These are phyloP conservation scores for Rhabdomys pumilio DNA, from an alignment of 2,797 vertebrate genomes.

Conservation along the genomic window DNA sequence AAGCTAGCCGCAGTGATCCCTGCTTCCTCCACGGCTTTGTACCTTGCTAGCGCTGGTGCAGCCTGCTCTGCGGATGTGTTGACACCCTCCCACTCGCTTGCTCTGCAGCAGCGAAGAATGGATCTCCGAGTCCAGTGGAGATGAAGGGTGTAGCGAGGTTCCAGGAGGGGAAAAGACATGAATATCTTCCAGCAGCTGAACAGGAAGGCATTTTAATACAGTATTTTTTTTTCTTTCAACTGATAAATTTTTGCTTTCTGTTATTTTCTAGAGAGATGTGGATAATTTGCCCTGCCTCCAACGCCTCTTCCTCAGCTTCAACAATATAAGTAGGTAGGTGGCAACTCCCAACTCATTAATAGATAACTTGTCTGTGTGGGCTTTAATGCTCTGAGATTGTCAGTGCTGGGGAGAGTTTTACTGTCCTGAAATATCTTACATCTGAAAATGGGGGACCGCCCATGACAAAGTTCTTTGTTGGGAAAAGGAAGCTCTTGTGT, in stretches of 20 bases:
- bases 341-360: constrained; percentile 79
- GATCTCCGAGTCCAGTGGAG: constrained; percentile 87
- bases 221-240: constrained; percentile 66
- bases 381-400: constrained; percentile 63
- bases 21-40: constrained; percentile 81
- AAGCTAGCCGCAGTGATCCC: constrained; percentile 82
- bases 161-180: constrained; percentile 83
- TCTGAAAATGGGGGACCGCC: constrained; percentile 64
- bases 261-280: constrained; percentile 95
- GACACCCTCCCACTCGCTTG: constrained; percentile 90
- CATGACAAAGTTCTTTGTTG: constrained; percentile 72
- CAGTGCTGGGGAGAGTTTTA: constrained; percentile 57
- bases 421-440: constrained; percentile 34
- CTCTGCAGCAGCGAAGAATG: constrained; percentile 90
- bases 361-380: constrained; percentile 67
- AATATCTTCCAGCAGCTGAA: constrained; percentile 74
- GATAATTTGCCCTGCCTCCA: constrained; percentile 96
- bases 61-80: constrained; percentile 88
- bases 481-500: constrained; percentile 68
- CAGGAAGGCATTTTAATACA: constrained; percentile 71
- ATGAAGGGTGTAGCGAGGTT: constrained; percentile 91
- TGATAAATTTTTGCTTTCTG: constrained; percentile 86
- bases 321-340: constrained; percentile 98
- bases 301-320: constrained; percentile 98
- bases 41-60: constrained; percentile 87